Conservation (phyloP, 2,888 invertebrate genomes). For the Craniophora ligustri region DNA sequence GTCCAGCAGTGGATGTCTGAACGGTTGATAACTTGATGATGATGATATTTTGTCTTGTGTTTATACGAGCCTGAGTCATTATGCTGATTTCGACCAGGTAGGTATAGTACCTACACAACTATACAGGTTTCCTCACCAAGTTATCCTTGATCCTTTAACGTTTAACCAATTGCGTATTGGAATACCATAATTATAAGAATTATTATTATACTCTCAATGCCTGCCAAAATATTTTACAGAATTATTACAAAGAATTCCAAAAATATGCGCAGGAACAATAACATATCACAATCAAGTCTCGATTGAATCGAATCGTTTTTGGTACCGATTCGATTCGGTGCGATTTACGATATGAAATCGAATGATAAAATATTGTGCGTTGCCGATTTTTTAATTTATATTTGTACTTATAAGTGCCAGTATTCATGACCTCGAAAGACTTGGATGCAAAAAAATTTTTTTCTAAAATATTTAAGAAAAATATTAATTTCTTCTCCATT, state of each 20-base stretch:
- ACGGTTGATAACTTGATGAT: too few relatives aligned
- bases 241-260: constrained; percentile 46
- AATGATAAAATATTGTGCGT: constrained; percentile 63
- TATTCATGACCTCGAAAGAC: constrained; percentile 10
- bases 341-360: constrained; percentile 74
- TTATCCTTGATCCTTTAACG: background rate
- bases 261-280: constrained; percentile 62
- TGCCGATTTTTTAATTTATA: constrained; percentile 61
- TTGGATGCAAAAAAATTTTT: background rate
- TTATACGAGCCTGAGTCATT: too few relatives aligned
- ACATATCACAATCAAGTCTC: constrained; percentile 57
- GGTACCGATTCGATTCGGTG: constrained; percentile 72
- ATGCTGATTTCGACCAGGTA: too few relatives aligned
- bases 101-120: too few relatives aligned
- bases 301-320: constrained; percentile 68
- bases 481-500: too few relatives aligned
- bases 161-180: background rate
- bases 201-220: background rate
- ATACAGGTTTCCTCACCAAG: background rate
- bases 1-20: too few relatives aligned
- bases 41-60: too few relatives aligned
- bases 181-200: background rate
- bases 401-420: constrained; percentile 45
- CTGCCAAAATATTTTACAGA: constrained; percentile 36
- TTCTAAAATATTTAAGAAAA: too few relatives aligned